Base-by-base conservation (phyloP, 2,113 vertebrate species). In the Anas platyrhynchos region DNA sequence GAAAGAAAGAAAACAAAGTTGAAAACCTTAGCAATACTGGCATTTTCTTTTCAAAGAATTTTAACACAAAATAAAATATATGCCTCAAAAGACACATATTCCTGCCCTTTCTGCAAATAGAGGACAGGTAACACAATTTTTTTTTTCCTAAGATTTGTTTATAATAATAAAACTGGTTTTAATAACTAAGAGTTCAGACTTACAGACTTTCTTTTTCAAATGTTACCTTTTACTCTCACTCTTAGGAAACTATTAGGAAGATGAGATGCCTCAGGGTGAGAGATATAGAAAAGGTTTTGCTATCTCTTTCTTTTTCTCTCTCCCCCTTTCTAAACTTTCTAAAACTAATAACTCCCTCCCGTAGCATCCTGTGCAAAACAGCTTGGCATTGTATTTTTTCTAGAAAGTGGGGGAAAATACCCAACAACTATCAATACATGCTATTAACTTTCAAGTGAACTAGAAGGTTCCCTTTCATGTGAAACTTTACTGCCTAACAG, bases 361-460 rank as follows among this genome's bases (percentile, higher is more conserved):
- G 50, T 11, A 94, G 16, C 16, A 84, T 71, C 54, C 83, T 43
- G 41, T 41, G 22, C 55, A 95, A 83, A 95, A 59, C 50, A 85
- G 65, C 27, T 94, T 95, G n/a, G 73, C 27, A 88, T 92, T 92
- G 62, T 69, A 48, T 81, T 41, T 91, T 89, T 90, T 62, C 36
- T 75, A 61, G 73, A 88, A 82, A 67, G 81, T n/a, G 36, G 44
- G 10, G 15, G 3, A 15, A 21, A 61, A 32, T 50, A 50, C 17
- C 31, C 41, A 76, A 58, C 46, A 91, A 79, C 66, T 86, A 58
- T 94, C 92, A 94, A 96, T 87, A 94, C n/a, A 36, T 22, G n/a
- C 66, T 88, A 94, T 96, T 97, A 85, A 83, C 91, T 97, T 94
- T 96, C 96, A 96, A 76, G 58, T 87, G 63, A 69, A 91, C 84